A percentile compares a stretch with the other conserved stretches of the same genome.
phyloP scores from a whole-genome alignment of 2,113 vertebrate genomes.

The Amia ocellicauda region DNA sequence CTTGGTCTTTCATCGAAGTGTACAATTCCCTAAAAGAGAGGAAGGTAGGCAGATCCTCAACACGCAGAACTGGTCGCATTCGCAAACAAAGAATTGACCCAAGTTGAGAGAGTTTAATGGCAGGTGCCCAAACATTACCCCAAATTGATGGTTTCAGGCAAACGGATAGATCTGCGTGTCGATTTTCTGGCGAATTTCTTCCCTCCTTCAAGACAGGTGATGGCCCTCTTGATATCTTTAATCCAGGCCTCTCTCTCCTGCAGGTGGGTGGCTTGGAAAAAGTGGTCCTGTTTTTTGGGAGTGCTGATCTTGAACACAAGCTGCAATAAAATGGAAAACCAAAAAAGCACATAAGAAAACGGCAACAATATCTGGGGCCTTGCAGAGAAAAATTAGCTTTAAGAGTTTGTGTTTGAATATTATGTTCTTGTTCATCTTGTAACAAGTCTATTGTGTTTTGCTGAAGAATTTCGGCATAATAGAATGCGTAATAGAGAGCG shows the following conservation, averaged over 20 bases:
- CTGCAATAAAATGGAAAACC: slow-evolving; percentile 53
- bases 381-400: no score
- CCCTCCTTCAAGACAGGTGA: slow-evolving; percentile 74
- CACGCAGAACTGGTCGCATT: no score
- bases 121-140: slow-evolving; percentile 52
- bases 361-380: neutral
- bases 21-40: slow-evolving; percentile 74
- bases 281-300: slow-evolving; percentile 86
- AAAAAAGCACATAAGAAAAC: neutral
- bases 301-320: slow-evolving; percentile 87
- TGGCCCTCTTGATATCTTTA: slow-evolving; percentile 82
- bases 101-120: neutral
- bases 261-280: slow-evolving; percentile 87
- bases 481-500: no score
- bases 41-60: slow-evolving; percentile 17
- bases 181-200: slow-evolving; percentile 90
- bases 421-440: no score
- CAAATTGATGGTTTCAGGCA: slow-evolving; percentile 83
- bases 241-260: slow-evolving; percentile 94
- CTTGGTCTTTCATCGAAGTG: slow-evolving; percentile 80
- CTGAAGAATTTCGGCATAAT: no score
- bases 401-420: no score
- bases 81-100: no score
- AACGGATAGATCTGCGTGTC: slow-evolving; percentile 82
- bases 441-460: no score